Evolutionary conservation across 2,113 vertebrate genomes (phyloP).

Genomic region (Anarhynchus alexandrinus): DNA sequence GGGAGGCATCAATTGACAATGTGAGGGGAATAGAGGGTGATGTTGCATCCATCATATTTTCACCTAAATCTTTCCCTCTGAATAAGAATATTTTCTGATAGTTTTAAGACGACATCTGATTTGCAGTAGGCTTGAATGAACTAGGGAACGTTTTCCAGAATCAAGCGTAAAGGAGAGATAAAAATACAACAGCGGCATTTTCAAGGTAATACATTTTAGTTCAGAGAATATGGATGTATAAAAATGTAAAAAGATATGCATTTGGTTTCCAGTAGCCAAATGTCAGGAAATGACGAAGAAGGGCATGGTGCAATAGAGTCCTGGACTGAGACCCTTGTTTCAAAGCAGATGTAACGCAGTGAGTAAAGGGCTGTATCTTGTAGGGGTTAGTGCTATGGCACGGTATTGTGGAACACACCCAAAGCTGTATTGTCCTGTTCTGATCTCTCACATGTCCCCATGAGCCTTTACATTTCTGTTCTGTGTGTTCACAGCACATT

Average conservation of each 20-base stretch:
- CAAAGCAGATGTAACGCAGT: background rate
- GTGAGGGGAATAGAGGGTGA: background rate
- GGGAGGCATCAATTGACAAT: background rate
- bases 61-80: background rate
- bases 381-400: background rate
- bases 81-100: background rate
- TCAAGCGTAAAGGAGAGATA: background rate
- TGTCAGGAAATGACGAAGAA: background rate
- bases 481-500: background rate
- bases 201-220: background rate
- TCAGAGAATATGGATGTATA: background rate
- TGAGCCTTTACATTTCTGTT: background rate
- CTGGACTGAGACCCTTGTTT: background rate
- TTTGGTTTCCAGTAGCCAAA: background rate
- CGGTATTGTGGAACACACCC: fast-evolving
- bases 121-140: background rate
- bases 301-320: background rate
- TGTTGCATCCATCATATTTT: background rate
- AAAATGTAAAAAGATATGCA: background rate
- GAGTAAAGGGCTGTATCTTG: background rate
- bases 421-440: background rate
- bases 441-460: background rate
- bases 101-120: background rate
- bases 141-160: background rate
- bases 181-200: background rate